A percentile compares a stretch with the other conserved stretches of the same genome.
Conservation (phyloP, 1,140 invertebrate species). For the Leptopilina clavipes region DNA sequence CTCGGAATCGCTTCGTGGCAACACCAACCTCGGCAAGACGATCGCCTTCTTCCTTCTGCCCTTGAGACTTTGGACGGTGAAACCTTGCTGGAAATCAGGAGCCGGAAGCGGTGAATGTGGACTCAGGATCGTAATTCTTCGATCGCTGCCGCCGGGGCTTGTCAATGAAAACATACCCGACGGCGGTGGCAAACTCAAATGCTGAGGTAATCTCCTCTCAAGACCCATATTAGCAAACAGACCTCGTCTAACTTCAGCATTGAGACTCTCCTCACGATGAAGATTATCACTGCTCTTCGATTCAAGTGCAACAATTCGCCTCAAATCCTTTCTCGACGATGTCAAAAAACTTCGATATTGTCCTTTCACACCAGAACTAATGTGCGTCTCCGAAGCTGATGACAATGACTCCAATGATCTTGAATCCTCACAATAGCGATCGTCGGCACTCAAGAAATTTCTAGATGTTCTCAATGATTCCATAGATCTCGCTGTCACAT, state of each 20-base stretch:
- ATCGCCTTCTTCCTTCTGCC: slow-evolving; percentile 82
- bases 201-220: slow-evolving; percentile 78
- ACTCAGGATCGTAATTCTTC: slow-evolving; percentile 82
- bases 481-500: slow-evolving; percentile 81
- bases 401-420: slow-evolving; percentile 69
- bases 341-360: slow-evolving; percentile 77
- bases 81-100: slow-evolving; percentile 78
- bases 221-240: slow-evolving; percentile 79
- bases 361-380: slow-evolving; percentile 69
- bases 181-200: slow-evolving; percentile 82
- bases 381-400: slow-evolving; percentile 72
- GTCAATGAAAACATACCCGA: slow-evolving; percentile 75
- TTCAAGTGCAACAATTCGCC: slow-evolving; percentile 75
- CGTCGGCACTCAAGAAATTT: slow-evolving; percentile 69
- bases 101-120: slow-evolving; percentile 81
- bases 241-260: slow-evolving; percentile 80
- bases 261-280: slow-evolving; percentile 76
- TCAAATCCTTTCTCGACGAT: slow-evolving; percentile 79
- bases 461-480: slow-evolving; percentile 73
- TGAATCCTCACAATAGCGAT: slow-evolving; percentile 68
- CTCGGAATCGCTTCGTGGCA: slow-evolving; percentile 83
- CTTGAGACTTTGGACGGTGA: slow-evolving; percentile 76
- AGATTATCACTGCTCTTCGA: slow-evolving; percentile 77
- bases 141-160: slow-evolving; percentile 75
- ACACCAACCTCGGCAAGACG: slow-evolving; percentile 83